phyloP scores from a whole-genome alignment of 2,888 invertebrate genomes.

The Parnassius orleans region DNA sequence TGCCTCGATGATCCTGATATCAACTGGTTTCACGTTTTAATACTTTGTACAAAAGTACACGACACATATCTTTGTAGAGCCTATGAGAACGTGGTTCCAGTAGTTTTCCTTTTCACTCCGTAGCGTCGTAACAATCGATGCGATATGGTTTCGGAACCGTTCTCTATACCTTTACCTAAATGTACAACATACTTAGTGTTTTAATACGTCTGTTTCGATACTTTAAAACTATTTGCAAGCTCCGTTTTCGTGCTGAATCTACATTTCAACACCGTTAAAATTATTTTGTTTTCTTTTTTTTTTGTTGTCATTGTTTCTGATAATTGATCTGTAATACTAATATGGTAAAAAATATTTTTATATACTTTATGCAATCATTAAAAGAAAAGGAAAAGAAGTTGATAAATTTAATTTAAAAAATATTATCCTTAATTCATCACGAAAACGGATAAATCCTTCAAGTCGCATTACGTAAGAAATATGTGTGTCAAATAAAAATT shows the following conservation, averaged over 20 bases:
- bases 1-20: slow-evolving; percentile 68
- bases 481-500: slow-evolving; percentile 80
- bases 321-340: no score
- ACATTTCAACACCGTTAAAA: background rate
- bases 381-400: no score
- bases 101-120: slow-evolving; percentile 4
- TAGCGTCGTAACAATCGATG: slow-evolving; percentile 16
- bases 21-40: slow-evolving; percentile 27
- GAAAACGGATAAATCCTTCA: slow-evolving; percentile 58
- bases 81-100: slow-evolving; percentile 6
- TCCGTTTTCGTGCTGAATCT: slow-evolving; percentile 25
- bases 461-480: slow-evolving; percentile 72
- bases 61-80: slow-evolving; percentile 23
- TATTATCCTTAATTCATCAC: slow-evolving; percentile 40
- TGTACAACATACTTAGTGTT: slow-evolving; percentile 19
- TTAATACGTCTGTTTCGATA: slow-evolving; percentile 21
- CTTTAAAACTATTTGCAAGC: slow-evolving; percentile 7
- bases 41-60: background rate
- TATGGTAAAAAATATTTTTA: no score
- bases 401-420: no score
- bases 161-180: slow-evolving; percentile 19
- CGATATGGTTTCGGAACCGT: slow-evolving; percentile 50
- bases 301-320: no score
- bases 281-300: no score
- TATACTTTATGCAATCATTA: no score